phyloP scores from a whole-genome alignment of 2,888 invertebrate genomes.

The Monochamus alternatus region DNA sequence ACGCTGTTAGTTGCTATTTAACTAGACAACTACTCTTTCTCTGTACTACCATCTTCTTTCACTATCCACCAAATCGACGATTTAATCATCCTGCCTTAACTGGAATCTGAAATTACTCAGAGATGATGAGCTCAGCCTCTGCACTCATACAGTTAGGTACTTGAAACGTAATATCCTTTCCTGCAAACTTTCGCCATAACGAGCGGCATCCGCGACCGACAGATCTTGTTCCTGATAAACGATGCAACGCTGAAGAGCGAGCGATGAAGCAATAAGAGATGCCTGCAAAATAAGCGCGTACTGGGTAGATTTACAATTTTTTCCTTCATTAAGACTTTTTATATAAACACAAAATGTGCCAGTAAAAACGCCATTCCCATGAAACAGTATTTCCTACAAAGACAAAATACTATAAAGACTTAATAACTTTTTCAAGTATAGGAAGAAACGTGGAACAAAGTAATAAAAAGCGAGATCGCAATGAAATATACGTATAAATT shows the following conservation, averaged over 20 bases:
- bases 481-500: too few relatives aligned
- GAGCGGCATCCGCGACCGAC: conserved; percentile 11
- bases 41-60: too few relatives aligned
- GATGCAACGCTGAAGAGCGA: neutral
- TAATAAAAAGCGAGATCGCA: too few relatives aligned
- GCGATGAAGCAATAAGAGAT: conserved; percentile 14
- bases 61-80: neutral
- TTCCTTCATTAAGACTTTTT: too few relatives aligned
- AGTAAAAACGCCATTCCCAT: too few relatives aligned
- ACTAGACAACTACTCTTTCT: too few relatives aligned
- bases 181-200: conserved; percentile 14
- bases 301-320: neutral
- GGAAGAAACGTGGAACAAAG: too few relatives aligned
- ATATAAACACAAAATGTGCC: too few relatives aligned
- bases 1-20: too few relatives aligned
- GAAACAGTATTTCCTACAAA: too few relatives aligned
- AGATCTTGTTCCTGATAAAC: conserved; percentile 21
- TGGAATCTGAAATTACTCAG: neutral
- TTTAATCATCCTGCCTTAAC: neutral
- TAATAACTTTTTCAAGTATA: too few relatives aligned
- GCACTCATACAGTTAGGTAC: neutral
- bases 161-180: neutral
- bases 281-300: conserved; percentile 44
- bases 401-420: too few relatives aligned
- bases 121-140: neutral